A percentile compares a stretch with the other conserved stretches of the same genome.
phyloP scores from a whole-genome alignment of 2,888 invertebrate species.

The Hydriomena furcata region DNA sequence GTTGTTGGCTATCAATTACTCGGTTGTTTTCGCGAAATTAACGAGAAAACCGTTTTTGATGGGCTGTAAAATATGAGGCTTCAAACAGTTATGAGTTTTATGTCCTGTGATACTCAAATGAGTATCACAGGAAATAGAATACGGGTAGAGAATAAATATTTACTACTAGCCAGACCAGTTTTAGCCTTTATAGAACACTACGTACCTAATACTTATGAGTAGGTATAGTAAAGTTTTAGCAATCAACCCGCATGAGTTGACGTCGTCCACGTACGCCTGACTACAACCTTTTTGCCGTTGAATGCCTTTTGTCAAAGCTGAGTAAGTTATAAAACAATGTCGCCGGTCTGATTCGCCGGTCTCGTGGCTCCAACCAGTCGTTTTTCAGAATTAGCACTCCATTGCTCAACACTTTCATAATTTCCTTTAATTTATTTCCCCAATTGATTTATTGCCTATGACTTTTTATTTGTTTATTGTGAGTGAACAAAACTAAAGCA shows the following conservation, averaged over 20 bases:
- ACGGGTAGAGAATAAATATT: conserved; percentile 8
- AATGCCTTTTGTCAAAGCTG: too few species aligned
- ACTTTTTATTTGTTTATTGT: conserved; percentile 17
- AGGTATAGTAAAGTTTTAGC: too few species aligned
- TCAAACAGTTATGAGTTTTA: conserved; percentile 3
- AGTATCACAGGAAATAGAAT: background rate
- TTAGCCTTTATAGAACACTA: too few species aligned
- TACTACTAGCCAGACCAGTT: too few species aligned
- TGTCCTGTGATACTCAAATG: background rate
- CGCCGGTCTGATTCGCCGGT: conserved; percentile 22
- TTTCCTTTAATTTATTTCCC: conserved; percentile 41
- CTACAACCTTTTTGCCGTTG: too few species aligned
- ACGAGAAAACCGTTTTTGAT: conserved; percentile 14
- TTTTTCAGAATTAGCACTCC: conserved; percentile 43
- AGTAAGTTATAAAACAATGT: too few species aligned
- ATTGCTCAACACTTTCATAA: conserved; percentile 43
- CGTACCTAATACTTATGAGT: too few species aligned
- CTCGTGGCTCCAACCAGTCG: conserved; percentile 35
- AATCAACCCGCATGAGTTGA: too few species aligned
- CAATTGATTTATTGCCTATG: conserved; percentile 43
- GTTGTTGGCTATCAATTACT: conserved; percentile 58
- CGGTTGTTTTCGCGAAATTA: conserved; percentile 70
- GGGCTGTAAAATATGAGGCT: conserved; percentile 11
- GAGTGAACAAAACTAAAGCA: background rate
- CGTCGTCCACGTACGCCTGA: too few species aligned